Conservation (phyloP, 2,113 vertebrate species). For the Bufo gargarizans region DNA sequence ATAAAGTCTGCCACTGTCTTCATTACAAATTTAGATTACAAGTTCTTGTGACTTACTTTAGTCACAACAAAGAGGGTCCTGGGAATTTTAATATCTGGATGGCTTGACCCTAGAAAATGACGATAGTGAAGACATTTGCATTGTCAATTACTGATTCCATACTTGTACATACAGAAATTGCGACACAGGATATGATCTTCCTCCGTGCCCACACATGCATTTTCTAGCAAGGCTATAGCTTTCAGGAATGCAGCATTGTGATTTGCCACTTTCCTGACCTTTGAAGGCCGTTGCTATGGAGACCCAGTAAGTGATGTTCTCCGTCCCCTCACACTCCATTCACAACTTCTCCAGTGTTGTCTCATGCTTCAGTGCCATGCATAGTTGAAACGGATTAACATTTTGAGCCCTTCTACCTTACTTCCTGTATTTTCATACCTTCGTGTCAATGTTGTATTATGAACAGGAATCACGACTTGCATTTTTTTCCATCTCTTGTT, state of each 20-base stretch:
- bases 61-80: too few relatives aligned
- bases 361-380: not conserved
- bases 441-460: not conserved
- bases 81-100: too few relatives aligned
- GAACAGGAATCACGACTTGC: not conserved
- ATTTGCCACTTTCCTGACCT: not conserved
- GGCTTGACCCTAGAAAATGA: not conserved
- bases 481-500: not conserved
- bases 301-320: not conserved
- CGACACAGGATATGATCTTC: conserved; percentile 7
- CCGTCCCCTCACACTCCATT: conserved; percentile 6
- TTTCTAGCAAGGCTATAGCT: conserved; percentile 2
- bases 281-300: conserved; percentile 15
- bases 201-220: conserved; percentile 13
- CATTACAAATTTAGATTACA: too few relatives aligned
- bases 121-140: not conserved
- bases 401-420: conserved; percentile 2
- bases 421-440: not conserved
- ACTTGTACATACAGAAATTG: not conserved
- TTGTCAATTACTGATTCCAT: too few relatives aligned
- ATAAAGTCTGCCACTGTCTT: too few relatives aligned
- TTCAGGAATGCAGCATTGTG: conserved; percentile 6
- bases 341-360: not conserved
- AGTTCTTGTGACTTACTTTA: too few relatives aligned
- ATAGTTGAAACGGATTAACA: not conserved